Evolutionary conservation across 2,797 vertebrate genomes (phyloP), one percentile per base, ranked within the genome.

Genomic region (Erethizon dorsatum): DNA sequence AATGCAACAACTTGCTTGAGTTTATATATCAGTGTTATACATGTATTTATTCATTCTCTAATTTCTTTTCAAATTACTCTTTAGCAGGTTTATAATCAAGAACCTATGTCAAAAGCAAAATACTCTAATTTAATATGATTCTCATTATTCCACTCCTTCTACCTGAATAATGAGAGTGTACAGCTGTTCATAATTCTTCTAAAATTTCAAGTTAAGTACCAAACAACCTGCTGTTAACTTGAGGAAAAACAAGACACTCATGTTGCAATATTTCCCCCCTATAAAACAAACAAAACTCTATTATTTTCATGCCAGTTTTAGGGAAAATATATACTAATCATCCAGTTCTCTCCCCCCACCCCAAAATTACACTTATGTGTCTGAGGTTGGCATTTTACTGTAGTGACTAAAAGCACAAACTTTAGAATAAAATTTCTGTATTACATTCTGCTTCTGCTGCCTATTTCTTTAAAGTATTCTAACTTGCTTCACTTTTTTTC

Each of bases 101-200:
- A 37, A 41, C 5, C 17, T 83, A 5, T 54, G 26, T 24, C 6
- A 37, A 47, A 56, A 82, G 37, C 11, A 69, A 31, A 84, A 59
- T 54, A 57, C 31, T 2, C 9, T 2, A 26, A 84, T 1, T 18
- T 65, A 12, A 45, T 61, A 17, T 45, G 2, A 52, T 31, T 47
- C 2, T 45, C 11, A 20, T 1, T 11, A 56, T 31, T 13, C 0
- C 20, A 59, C 3, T 78, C 1, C 18, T 26, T 17, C 2, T 13
- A 82, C 12, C 28, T 4, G n/a, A n/a, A n/a, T n/a, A n/a, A n/a
- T n/a, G n/a, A n/a, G n/a, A n/a, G n/a, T n/a, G n/a, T n/a, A n/a
- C n/a, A n/a, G 14, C 13, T 7, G 28, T 33, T 65, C 63, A 33
- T 28, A 65, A 65, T 65, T 13, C 13, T 31, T 65, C 12, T 67